Base-by-base conservation (phyloP, 2,113 vertebrate genomes). In the Maccullochella peelii region DNA sequence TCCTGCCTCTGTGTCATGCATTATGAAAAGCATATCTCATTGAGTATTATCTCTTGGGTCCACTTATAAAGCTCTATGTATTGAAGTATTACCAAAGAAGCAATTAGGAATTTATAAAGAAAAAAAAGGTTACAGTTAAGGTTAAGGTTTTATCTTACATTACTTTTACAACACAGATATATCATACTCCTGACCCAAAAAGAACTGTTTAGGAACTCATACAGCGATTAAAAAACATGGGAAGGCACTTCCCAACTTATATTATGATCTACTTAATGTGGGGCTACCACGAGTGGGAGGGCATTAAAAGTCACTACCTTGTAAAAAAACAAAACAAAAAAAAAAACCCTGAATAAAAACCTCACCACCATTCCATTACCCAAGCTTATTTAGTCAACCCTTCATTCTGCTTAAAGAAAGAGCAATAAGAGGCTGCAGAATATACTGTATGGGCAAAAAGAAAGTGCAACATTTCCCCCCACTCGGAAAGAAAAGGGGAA, bases 21-120 rank as follows among this genome's bases (percentile, higher is more conserved):
- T 91, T 87, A 87, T 91, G 82, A 80, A 90, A 82, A 83, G 59
- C 84, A 75, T 71, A 78, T 87, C 68, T 87, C 72, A 75, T 57
- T 84, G 49, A 88, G 71, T 77, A 70, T 73, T 69, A 82, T 87
- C 75, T 82, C 77, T 65, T 16, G 58, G 79, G 80, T 79, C 79
- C 77, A 72, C 81, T 86, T 86, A 86, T 73, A 58, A 88, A 74
- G 76, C 52, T 73, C 58, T 25, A 23, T 67, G 68, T 85, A 66
- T 90, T 87, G 67, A 77, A 83, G 63, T 68, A 57, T 74, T 83
- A 87, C 83, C 71, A 82, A 81, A 76, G 79, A 74, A 76, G 77
- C 84, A 86, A 87, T 83, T 73, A 83, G 73, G 55, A 78, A 62
- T 82, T 57, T 77, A 40, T 80, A 54, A 80, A 50, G 30, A 50